A percentile compares a stretch with the other conserved stretches of the same genome.
phyloP scores from a whole-genome alignment of 2,888 invertebrate genomes.

The Dynastes tityus region DNA sequence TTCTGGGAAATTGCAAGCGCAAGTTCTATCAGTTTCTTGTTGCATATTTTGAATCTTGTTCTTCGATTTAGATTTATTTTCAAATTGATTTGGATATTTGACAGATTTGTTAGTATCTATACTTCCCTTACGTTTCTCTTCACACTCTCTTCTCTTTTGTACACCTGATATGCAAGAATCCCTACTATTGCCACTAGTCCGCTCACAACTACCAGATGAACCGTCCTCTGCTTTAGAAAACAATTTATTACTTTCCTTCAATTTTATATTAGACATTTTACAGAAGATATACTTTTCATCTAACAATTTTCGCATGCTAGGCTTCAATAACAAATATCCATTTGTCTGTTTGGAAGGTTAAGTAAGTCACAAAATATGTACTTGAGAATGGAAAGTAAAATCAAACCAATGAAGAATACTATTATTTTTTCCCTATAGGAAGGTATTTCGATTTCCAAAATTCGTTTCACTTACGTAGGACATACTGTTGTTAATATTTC shows the following conservation, averaged over 20 bases:
- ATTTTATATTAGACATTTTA: constrained; percentile 49
- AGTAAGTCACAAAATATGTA: constrained; percentile 27
- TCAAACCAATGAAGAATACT: constrained; percentile 24
- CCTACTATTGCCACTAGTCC: constrained; percentile 49
- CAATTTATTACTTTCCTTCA: constrained; percentile 52
- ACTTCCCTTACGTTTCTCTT: constrained; percentile 55
- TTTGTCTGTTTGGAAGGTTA: constrained; percentile 45
- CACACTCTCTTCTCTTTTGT: constrained; percentile 44
- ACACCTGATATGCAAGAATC: constrained; percentile 49
- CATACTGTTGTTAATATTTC: constrained; percentile 37
- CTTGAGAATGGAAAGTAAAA: constrained; percentile 37
- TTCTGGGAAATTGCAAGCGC: constrained; percentile 31
- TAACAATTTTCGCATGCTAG: constrained; percentile 45
- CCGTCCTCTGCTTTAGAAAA: constrained; percentile 54
- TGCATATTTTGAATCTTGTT: constrained; percentile 22
- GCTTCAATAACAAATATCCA: constrained; percentile 39
- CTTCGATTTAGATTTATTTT: constrained; percentile 30
- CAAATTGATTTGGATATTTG: constrained; percentile 28
- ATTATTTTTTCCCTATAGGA: constrained; percentile 27
- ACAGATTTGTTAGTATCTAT: constrained; percentile 50
- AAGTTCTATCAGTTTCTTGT: constrained; percentile 3
- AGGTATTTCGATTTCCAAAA: constrained; percentile 28
- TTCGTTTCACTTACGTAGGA: constrained; percentile 42
- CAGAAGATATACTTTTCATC: constrained; percentile 35
- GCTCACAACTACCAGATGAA: constrained; percentile 38